A percentile compares a stretch with the other conserved stretches of the same genome.
These are phyloP conservation scores for Geotrypetes seraphini DNA, from an alignment of 2,797 vertebrate genomes.

Conservation along the genomic window DNA sequence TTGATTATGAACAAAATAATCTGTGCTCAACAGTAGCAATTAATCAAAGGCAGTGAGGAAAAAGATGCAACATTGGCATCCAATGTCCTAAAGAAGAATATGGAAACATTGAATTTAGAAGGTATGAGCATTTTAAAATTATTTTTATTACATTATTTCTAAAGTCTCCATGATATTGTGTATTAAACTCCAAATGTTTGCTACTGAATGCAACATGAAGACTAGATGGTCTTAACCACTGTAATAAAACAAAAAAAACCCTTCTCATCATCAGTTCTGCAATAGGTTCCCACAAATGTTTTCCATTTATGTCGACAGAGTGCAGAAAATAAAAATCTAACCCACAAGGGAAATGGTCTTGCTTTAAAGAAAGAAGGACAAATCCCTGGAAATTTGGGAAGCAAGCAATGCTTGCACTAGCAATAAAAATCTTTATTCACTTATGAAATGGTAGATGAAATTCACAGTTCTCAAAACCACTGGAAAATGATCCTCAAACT, in stretches of 20 bases:
- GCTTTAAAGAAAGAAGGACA: conserved; percentile 13
- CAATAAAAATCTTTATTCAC: conserved; percentile 25
- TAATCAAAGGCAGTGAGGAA: no score
- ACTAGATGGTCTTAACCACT: not conserved
- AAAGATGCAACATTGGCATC: no score
- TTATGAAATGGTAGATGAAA: conserved; percentile 22
- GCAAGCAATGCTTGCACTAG: conserved; percentile 16
- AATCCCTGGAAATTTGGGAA: conserved; percentile 14
- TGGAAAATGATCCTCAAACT: conserved; percentile 20
- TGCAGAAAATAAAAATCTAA: conserved; percentile 21
- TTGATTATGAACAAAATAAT: no score
- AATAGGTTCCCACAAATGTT: conserved; percentile 17
- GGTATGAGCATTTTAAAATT: no score
- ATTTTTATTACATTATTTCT: no score
- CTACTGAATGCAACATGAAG: not conserved
- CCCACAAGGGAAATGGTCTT: conserved; percentile 7
- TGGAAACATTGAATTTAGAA: no score
- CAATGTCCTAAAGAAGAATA: no score
- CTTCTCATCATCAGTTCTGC: conserved; percentile 7
- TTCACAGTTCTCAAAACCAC: conserved; percentile 14
- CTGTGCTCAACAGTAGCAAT: no score
- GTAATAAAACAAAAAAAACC: no score
- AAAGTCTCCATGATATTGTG: no score
- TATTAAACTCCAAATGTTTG: no score
- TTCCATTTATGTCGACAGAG: conserved; percentile 16